Base-by-base conservation (phyloP, 2,113 vertebrate species). In the Eublepharis macularius region DNA sequence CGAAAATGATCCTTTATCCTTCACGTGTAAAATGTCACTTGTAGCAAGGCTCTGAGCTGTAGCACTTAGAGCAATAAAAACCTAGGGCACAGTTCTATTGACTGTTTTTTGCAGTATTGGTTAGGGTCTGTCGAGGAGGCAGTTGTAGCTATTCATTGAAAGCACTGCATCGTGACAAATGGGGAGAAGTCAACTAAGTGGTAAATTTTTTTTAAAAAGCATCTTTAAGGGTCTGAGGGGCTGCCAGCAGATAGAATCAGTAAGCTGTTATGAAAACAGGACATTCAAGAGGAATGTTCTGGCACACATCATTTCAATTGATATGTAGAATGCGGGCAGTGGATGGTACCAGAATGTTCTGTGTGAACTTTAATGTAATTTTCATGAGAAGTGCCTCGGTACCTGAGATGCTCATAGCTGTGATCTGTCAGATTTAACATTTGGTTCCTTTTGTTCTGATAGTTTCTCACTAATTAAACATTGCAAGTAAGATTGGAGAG, bases 391-490 rank as follows among this genome's bases (percentile, higher is more conserved):
- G 57, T 51, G 11, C 26, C 8, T 6, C 19, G 11, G 11, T 77
- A 39, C n/a, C 36, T 24, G 34, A 41, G 60, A 63, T 29, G 26
- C 4, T 39, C 19, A 39, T 21, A 19, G 3, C n/a, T 77, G 3
- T 77, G n/a, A 57, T 77, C 14, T 63, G 2, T n/a, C 36, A 81
- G 70, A 74, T 79, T 78, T 45, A 36, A 60, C 24, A 76, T 63
- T 89, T 85, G 29, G 65, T 60, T 85, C 89, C 2, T 41, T 82
- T 88, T 8, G 14, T 51, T 70, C 80, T 13, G 34, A 0, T 83
- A 80, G 72, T 0, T 16, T 76, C 34, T 85, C 10, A 0, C 78
- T 79, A n/a, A 89, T 68, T 36, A 74, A 5, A 39, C 82, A 10
- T 79, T 79, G 63, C n/a, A 85, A 49, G 17, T 49, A 65, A 66